Evolutionary conservation across 2,888 invertebrate species (phyloP), one percentile per base, ranked within the genome.

Genomic region (Congeria kusceri): DNA sequence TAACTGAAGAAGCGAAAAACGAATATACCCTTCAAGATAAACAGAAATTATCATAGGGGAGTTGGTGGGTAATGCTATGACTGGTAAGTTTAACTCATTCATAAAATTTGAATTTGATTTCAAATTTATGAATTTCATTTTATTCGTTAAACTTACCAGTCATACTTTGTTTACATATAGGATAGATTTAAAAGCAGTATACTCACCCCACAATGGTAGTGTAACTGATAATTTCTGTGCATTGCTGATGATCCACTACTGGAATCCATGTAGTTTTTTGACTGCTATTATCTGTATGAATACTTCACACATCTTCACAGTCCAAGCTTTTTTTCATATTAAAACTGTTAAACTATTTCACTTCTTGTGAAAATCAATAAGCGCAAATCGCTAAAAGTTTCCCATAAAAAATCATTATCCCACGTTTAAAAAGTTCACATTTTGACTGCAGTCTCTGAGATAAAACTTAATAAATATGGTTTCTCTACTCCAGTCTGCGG

Each of bases 31-130:
- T 15, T 39, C 39, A 39, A n/a, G n/a, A n/a, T n/a, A n/a, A 39
- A 39, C 39, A 39, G 39, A 39, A 39, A 39, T 39, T 7, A 39
- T 11, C 39, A 39, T n/a, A 39, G 39, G 39, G 64, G 49, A 20
- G 28, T n/a, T 49, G 53, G 28, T 25, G 65, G 29, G 39, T 66
- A 47, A 47, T 25, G 18, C 0, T 58, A 29, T 20, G 63, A 47
- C 27, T 57, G 44, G 49, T 69, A 64, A 64, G 63, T 63, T 70
- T 29, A 69, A 46, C 65, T 69, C 32, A 57, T 65, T 76, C 59
- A 65, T 65, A 76, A 76, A 69, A 69, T 76, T 59, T 29, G 49
- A 76, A 69, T 61, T 76, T 61, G 65, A 39, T 39, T 39, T 46
- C 59, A 64, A 65, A 59, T 64, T 72, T 65, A 47, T 28, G 18